These are phyloP conservation scores for Petrocephalus zakoni DNA, from an alignment of 2,113 vertebrate species.

Conservation along the genomic window DNA sequence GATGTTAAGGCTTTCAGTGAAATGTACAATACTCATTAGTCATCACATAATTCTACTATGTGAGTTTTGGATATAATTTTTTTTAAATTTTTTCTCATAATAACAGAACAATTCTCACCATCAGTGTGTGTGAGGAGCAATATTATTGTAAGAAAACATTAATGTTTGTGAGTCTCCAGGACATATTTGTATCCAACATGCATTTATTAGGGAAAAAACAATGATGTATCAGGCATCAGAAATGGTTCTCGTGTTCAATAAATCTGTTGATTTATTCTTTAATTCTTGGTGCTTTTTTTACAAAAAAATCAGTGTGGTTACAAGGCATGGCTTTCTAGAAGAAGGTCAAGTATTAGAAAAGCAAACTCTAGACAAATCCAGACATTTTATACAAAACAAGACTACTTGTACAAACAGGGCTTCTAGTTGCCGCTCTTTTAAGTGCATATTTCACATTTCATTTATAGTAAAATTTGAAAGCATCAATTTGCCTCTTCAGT, in stretches of 20 bases:
- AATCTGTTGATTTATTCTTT: neutral
- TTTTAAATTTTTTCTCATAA: neutral
- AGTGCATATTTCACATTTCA: neutral
- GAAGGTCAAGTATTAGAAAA: neutral
- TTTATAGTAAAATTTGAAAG: neutral
- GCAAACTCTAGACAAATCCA: neutral
- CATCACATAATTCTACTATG: neutral
- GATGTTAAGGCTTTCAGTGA: neutral
- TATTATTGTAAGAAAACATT: neutral
- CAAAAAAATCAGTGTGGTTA: neutral
- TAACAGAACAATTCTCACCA: neutral
- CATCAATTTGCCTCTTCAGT: constrained; percentile 2
- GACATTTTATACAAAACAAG: neutral
- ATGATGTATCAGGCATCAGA: neutral
- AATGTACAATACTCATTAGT: neutral
- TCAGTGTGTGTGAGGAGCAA: neutral
- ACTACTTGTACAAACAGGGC: neutral
- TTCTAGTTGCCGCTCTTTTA: neutral
- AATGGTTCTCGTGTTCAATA: neutral
- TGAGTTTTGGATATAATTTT: neutral
- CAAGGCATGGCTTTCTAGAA: neutral
- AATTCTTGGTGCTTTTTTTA: neutral
- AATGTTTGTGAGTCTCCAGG: neutral
- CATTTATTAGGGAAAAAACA: neutral
- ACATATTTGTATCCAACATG: neutral